Evolutionary conservation across 2,113 vertebrate species (phyloP), one percentile per base, ranked within the genome.

Genomic region (Phalacrocorax aristotelis): DNA sequence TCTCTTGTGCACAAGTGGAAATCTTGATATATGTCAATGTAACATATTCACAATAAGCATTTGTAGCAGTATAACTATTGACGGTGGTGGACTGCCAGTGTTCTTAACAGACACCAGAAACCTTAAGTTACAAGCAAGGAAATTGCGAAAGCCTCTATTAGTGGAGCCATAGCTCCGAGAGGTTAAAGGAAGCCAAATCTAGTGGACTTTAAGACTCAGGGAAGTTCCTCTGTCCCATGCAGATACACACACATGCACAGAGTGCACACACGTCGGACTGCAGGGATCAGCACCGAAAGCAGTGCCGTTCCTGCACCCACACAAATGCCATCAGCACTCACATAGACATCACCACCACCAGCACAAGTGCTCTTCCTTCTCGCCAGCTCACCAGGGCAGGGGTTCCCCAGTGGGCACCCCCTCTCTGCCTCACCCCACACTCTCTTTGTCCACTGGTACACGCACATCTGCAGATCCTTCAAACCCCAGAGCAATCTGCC

Each of bases 391-490:
- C 49, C 21, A 38, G 9, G 27, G 12, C 38, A 52, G 38, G 19
- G 10, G 5, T 46, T 64, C 26, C 22, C n/a, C 6, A 13, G 32
- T 15, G 65, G 34, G 10, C 10, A 16, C 4, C 6, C 11, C 2
- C 9, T 38, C 8, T 22, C 32, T 20, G 11, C 34, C 11, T 78
- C 27, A 29, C 25, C 23, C 18, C 16, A 25, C 11, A 9, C 14
- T 55, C 32, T 69, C 16, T 44, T 48, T 2, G 5, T 76, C 27
- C 42, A 26, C 19, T 4, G 1, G 9, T 17, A n/a, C 13, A 5
- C 1, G 2, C 16, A 44, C 6, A 14, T 29, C 44, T 2, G 0
- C 2, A 3, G 13, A 26, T 69, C 2, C 2, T 25, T 76, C 34
- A 70, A 58, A 49, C 8, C 17, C 26, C 38, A 71, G 22, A 69